Conservation (phyloP, 2,797 vertebrate genomes). For the Myiotriccus ornatus region DNA sequence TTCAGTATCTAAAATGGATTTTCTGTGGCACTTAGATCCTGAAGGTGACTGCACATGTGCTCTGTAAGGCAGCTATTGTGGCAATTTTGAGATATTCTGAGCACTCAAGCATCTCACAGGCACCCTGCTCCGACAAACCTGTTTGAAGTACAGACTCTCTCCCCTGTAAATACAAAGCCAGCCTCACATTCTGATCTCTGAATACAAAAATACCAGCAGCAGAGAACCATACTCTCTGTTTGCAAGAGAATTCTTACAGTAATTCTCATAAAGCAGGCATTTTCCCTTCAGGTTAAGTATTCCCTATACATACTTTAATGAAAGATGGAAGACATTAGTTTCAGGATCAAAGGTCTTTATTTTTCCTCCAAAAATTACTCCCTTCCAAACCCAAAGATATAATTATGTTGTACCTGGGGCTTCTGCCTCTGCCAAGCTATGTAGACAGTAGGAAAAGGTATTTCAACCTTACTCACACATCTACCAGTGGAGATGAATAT, state of each 20-base stretch:
- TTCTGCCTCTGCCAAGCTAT: background rate
- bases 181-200: background rate
- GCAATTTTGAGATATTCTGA: background rate
- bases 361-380: background rate
- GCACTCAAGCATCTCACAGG: background rate
- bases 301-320: background rate
- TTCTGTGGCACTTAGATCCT: background rate
- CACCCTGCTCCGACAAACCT: background rate
- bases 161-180: background rate
- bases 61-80: background rate
- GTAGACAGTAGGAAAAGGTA: background rate
- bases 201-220: background rate
- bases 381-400: background rate
- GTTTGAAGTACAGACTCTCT: background rate
- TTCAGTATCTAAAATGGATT: background rate
- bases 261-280: background rate
- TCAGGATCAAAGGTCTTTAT: background rate
- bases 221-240: background rate
- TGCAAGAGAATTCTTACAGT: background rate
- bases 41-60: background rate
- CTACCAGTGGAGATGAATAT: conserved; percentile 22
- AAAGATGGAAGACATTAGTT: background rate
- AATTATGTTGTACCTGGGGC: background rate
- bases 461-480: background rate
- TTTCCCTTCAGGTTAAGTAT: background rate